Percentiles rank a stretch among this genome's conserved stretches.
Evolutionary conservation across 35 echinoderm and acorn worm genomes (phyloP).

Genomic region (Ophioderma brevispina): DNA sequence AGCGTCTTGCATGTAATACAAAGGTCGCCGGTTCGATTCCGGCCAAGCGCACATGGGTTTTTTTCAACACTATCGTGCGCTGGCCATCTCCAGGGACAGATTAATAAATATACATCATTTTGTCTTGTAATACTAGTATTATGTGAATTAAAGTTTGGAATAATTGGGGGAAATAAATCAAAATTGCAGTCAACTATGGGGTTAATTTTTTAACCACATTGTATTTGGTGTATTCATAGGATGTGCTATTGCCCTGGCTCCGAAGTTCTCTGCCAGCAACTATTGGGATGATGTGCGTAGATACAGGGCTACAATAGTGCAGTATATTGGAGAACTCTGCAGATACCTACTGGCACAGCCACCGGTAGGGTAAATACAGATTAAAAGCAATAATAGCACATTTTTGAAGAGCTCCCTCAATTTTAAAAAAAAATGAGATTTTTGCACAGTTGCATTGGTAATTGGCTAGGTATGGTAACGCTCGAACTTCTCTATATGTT

Average conservation of each 20-base stretch:
- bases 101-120: not conserved
- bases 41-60: too few relatives aligned
- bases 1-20: too few relatives aligned
- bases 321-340: conserved; percentile 84
- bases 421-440: too few relatives aligned
- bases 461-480: too few relatives aligned
- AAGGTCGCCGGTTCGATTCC: too few relatives aligned
- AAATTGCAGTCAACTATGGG: too few relatives aligned
- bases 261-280: conserved; percentile 56
- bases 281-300: conserved; percentile 83
- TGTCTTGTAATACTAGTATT: not conserved
- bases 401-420: too few relatives aligned
- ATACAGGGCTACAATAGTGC: conserved; percentile 69
- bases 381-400: not conserved
- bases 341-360: conserved; percentile 72
- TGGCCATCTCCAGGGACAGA: too few relatives aligned
- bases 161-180: not conserved
- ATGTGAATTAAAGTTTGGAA: not conserved
- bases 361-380: conserved; percentile 22
- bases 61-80: too few relatives aligned
- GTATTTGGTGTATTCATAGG: not conserved
- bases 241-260: not conserved
- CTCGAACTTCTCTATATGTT: too few relatives aligned
- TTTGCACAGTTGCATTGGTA: too few relatives aligned
- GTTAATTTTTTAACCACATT: not conserved